A percentile compares a stretch with the other conserved stretches of the same genome.
Conservation (phyloP, 2,113 vertebrate species). For the Sturnus vulgaris region DNA sequence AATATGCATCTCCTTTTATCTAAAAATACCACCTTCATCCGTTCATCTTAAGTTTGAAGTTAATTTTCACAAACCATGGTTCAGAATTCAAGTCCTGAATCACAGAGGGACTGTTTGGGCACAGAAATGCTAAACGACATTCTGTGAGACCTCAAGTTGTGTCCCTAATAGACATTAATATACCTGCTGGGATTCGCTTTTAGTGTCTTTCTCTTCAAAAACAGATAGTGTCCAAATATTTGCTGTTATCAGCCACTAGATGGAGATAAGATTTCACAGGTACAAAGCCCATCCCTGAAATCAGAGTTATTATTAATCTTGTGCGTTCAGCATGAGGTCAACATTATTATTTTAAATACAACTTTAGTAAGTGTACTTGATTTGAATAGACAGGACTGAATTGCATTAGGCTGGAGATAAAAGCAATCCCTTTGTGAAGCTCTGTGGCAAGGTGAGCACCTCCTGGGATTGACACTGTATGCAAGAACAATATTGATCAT, state of each 20-base stretch:
- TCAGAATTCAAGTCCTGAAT: background rate
- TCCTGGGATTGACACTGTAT: background rate
- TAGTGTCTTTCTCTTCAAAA: background rate
- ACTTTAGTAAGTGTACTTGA: background rate
- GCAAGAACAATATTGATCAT: background rate
- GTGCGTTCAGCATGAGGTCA: background rate
- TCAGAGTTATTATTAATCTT: background rate
- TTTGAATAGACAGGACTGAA: background rate
- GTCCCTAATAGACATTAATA: background rate
- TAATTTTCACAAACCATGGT: background rate
- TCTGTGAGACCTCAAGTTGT: background rate
- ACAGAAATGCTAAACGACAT: background rate
- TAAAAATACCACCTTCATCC: background rate
- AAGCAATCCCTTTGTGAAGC: background rate
- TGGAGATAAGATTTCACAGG: background rate
- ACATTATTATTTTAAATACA: slow-evolving; percentile 9
- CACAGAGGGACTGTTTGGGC: background rate
- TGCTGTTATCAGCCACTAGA: slow-evolving; percentile 8
- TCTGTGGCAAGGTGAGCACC: background rate
- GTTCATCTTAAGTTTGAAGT: background rate
- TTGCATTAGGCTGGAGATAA: background rate
- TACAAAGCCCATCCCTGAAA: background rate
- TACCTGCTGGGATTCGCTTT: background rate
- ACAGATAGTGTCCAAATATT: background rate
- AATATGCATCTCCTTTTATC: background rate